Percentiles rank a stretch among this genome's conserved stretches.
Conservation (phyloP, 2,888 invertebrate species). For the Lasioglossum oenotherae region DNA sequence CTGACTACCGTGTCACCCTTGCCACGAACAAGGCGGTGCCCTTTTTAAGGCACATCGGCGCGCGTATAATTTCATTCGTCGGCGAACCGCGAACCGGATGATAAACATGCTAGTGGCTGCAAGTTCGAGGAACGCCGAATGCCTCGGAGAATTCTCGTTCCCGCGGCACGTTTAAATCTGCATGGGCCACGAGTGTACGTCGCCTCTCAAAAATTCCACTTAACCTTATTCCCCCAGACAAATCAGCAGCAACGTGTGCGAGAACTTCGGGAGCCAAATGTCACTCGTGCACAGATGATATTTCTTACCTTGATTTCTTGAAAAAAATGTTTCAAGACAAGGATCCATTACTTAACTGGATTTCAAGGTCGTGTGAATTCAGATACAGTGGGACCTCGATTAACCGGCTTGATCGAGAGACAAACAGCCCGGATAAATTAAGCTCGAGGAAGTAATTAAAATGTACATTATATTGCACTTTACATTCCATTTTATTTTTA, state of each 20-base stretch:
- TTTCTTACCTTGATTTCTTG: not conserved
- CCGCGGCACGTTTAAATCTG: conserved; percentile 51
- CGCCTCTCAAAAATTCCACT: conserved; percentile 20
- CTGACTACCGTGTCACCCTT: conserved; percentile 15
- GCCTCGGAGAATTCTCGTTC: conserved; percentile 13
- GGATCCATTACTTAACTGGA: no score
- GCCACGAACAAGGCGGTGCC: conserved; percentile 44
- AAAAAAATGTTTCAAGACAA: not conserved
- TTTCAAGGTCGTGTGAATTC: no score
- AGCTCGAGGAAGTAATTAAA: no score
- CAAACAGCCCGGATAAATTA: no score
- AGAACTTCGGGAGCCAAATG: not conserved
- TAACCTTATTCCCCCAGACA: not conserved
- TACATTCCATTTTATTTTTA: no score
- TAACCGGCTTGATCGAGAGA: no score
- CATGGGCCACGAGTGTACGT: conserved; percentile 23
- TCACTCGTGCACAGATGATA: not conserved
- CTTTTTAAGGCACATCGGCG: conserved; percentile 75
- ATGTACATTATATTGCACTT: no score
- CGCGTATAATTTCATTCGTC: conserved; percentile 78
- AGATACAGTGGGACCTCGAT: no score
- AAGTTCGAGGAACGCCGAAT: conserved; percentile 45
- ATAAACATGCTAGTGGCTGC: conserved; percentile 77
- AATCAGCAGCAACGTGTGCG: not conserved
- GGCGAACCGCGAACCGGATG: conserved; percentile 75